A percentile compares a stretch with the other conserved stretches of the same genome.
Conservation (phyloP, 2,888 invertebrate genomes). For the Cerceris rybyensis region DNA sequence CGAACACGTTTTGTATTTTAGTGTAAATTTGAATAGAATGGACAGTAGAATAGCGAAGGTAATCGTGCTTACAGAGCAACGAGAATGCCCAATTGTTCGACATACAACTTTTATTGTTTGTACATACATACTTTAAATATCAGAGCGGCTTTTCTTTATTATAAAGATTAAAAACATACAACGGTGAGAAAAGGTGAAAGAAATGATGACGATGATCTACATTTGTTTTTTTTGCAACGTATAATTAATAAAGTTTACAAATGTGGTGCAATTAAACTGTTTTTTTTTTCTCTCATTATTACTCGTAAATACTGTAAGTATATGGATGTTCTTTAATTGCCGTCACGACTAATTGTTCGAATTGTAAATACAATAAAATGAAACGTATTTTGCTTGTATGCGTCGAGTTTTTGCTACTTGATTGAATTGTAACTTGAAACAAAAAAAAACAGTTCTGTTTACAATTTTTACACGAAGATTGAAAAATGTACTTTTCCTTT, state of each 20-base stretch:
- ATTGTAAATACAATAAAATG: conserved; percentile 28
- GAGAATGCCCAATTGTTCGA: not conserved
- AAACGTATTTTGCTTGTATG: conserved; percentile 29
- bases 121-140: not conserved
- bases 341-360: conserved; percentile 41
- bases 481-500: conserved; percentile 8
- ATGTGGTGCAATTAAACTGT: conserved; percentile 72
- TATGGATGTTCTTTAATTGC: conserved; percentile 61
- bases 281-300: conserved; percentile 45
- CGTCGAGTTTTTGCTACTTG: conserved; percentile 13
- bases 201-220: conserved; percentile 22
- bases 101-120: not conserved
- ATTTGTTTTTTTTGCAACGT: conserved; percentile 67
- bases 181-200: conserved; percentile 13
- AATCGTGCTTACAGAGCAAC: not conserved
- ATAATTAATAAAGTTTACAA: conserved; percentile 76
- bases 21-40: not conserved
- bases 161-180: not conserved
- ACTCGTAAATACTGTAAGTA: conserved; percentile 66
- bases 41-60: not conserved
- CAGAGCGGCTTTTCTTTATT: not conserved
- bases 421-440: conserved; percentile 17
- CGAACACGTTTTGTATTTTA: not conserved
- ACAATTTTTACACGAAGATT: conserved; percentile 21
- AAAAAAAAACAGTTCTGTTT: conserved; percentile 20